Percentiles rank a stretch among this genome's conserved stretches.
phyloP scores from a whole-genome alignment of 2,888 invertebrate genomes.

The Patella caerulea region DNA sequence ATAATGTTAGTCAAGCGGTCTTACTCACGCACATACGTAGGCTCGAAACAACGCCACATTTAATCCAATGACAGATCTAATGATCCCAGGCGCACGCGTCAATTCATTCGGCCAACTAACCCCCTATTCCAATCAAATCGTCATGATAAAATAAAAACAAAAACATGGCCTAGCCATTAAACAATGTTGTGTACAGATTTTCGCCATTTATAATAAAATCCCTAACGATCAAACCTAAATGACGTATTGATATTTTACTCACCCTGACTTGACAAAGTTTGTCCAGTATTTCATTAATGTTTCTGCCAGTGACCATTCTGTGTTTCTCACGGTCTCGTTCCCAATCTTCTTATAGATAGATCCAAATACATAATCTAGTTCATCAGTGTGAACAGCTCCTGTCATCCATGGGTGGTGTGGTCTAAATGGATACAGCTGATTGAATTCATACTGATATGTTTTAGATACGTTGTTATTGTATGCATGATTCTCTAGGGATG shows the following conservation, averaged over 20 bases:
- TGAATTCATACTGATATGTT: slow-evolving; percentile 1
- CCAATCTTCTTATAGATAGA: neutral
- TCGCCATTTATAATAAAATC: too few relatives aligned
- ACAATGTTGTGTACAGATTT: too few relatives aligned
- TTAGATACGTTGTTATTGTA: neutral
- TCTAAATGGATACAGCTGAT: neutral
- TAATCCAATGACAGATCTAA: too few relatives aligned
- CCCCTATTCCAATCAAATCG: too few relatives aligned
- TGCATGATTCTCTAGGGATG: neutral
- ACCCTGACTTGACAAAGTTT: slow-evolving; percentile 95
- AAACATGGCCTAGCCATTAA: too few relatives aligned
- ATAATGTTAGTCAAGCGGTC: too few relatives aligned
- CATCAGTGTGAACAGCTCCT: neutral
- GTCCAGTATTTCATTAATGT: slow-evolving; percentile 94
- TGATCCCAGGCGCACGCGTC: too few relatives aligned
- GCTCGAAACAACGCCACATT: too few relatives aligned
- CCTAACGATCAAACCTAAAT: too few relatives aligned
- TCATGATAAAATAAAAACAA: too few relatives aligned
- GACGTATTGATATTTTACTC: slow-evolving; percentile 42
- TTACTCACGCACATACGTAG: too few relatives aligned
- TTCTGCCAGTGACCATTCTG: slow-evolving; percentile 80
- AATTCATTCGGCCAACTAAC: too few relatives aligned
- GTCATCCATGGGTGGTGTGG: neutral
- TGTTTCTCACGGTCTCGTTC: neutral
- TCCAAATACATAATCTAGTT: neutral